These are phyloP conservation scores for Nymphicus hollandicus DNA, from an alignment of 2,113 vertebrate species.

Conservation along the genomic window DNA sequence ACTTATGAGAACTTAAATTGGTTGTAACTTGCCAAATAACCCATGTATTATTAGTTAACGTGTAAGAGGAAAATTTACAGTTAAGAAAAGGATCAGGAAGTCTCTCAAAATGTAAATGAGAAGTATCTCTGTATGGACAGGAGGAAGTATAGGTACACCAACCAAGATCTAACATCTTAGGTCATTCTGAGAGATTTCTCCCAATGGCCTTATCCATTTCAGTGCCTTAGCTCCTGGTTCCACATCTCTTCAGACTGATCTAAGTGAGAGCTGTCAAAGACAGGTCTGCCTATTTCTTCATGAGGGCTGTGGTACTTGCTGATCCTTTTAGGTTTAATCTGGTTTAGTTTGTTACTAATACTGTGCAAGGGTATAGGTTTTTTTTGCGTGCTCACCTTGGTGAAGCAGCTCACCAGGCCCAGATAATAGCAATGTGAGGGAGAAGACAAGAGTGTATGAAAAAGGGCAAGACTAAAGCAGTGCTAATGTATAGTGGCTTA, in stretches of 20 bases:
- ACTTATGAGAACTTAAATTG: not conserved
- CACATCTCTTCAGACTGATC: not conserved
- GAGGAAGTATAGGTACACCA: not conserved
- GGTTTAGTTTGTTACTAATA: not conserved
- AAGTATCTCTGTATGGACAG: not conserved
- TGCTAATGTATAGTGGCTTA: not conserved
- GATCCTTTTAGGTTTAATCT: not conserved
- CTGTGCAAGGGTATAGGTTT: not conserved
- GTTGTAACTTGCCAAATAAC: not conserved
- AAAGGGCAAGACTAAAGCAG: not conserved
- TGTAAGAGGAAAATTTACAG: not conserved
- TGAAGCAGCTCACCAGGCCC: not conserved
- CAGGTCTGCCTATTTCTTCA: not conserved
- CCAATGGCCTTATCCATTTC: not conserved
- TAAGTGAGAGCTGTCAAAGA: not conserved
- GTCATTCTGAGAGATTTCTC: not conserved
- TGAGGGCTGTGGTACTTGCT: not conserved
- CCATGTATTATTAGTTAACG: not conserved
- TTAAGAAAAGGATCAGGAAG: not conserved
- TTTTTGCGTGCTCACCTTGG: not conserved
- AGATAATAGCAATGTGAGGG: not conserved
- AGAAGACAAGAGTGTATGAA: not conserved
- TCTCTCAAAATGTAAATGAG: not conserved
- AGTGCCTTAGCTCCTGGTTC: not conserved
- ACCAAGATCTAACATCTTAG: not conserved